phyloP scores from a whole-genome alignment of 1,140 invertebrate genomes.

The Rhysida immarginata region DNA sequence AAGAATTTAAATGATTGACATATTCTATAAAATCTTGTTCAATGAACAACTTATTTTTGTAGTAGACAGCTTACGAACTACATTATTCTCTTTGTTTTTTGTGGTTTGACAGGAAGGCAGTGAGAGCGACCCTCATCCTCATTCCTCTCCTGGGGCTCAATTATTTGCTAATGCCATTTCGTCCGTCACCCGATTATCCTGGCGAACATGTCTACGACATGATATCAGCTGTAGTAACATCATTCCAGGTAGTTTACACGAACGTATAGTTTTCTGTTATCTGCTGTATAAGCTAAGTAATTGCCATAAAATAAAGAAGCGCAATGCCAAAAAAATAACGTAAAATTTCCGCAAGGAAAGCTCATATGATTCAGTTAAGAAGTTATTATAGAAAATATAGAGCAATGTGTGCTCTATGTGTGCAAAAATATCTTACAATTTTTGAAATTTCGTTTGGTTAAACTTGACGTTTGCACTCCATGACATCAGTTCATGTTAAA shows the following conservation, averaged over 20 bases:
- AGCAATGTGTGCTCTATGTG: no score
- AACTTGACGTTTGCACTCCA: no score
- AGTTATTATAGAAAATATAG: no score
- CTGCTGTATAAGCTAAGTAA: conserved; percentile 1
- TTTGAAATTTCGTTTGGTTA: no score
- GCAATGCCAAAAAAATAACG: no score
- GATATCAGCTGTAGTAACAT: conserved; percentile 64
- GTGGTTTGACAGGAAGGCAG: conserved; percentile 28
- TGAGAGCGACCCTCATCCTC: conserved; percentile 39
- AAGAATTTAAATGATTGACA: no score
- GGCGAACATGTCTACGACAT: conserved; percentile 66
- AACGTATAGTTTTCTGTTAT: not conserved
- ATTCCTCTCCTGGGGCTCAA: conserved; percentile 41
- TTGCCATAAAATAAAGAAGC: conserved; percentile 1
- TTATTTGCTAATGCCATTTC: conserved; percentile 75
- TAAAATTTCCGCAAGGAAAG: no score
- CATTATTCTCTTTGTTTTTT: not conserved
- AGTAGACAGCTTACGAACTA: no score
- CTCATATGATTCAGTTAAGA: no score
- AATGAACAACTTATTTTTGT: not conserved
- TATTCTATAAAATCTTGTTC: not conserved
- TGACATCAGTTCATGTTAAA: no score
- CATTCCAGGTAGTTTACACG: conserved; percentile 56
- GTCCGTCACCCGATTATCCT: conserved; percentile 41
- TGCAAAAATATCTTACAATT: no score